Evolutionary conservation across 2,797 vertebrate species (phyloP).

Genomic region (Cyclura pinguis): DNA sequence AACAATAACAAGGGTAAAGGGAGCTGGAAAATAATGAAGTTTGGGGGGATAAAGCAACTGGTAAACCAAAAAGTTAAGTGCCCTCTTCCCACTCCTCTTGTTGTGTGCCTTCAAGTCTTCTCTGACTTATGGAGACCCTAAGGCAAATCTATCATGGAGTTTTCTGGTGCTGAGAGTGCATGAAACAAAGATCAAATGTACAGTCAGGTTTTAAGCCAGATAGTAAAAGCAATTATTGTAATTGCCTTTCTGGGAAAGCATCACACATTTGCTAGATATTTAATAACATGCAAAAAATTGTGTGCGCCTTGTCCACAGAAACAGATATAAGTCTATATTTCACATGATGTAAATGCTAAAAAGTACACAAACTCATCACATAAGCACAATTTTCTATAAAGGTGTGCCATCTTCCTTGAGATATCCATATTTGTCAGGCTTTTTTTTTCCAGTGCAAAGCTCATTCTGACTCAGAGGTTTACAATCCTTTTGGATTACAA

Average conservation of each 20-base stretch:
- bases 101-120: too few relatives aligned
- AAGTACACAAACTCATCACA: not conserved
- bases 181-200: not conserved
- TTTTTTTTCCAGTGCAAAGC: not conserved
- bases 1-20: not conserved
- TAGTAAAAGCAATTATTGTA: slow-evolving; percentile 29
- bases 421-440: not conserved
- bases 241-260: not conserved
- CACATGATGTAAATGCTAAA: not conserved
- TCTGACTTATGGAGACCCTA: too few relatives aligned
- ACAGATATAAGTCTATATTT: not conserved
- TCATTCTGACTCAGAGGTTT: not conserved
- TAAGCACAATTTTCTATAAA: slow-evolving; percentile 35
- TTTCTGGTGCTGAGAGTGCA: too few relatives aligned
- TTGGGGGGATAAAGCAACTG: not conserved
- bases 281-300: not conserved
- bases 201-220: not conserved
- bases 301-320: not conserved
- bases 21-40: too few relatives aligned
- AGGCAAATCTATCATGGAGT: too few relatives aligned
- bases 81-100: not conserved
- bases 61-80: not conserved
- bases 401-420: not conserved
- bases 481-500: not conserved
- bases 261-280: not conserved